Evolutionary conservation across 2,888 invertebrate species (phyloP), one percentile per base, ranked within the genome.

Genomic region (Gymnocheta viridis): DNA sequence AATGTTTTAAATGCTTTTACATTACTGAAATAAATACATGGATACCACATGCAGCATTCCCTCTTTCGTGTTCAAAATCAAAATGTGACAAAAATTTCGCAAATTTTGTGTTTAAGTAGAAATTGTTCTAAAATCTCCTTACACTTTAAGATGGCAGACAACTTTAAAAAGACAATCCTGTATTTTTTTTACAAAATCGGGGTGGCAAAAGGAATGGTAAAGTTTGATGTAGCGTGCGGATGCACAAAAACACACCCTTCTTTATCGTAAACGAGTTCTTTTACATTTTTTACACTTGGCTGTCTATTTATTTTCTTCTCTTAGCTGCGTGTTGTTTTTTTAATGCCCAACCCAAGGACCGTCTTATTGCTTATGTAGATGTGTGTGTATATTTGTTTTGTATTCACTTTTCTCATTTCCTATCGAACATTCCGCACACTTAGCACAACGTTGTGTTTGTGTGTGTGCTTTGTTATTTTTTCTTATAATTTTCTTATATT

Each of bases 91-190:
- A n/a, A n/a, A n/a, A n/a, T 54, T 14, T 32, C 4, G 27, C 54
- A 69, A 67, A n/a, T 56, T 17, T 27, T 49, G 10, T 41, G 12
- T 27, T 38, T 49, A 19, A 32, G 44, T 2, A 32, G 17, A 76
- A 54, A 66, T 38, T 47, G 0, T 38, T 27, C 12, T 27, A 10
- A 60, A 67, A 27, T 49, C 9, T 49, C 7, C 17, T 27, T 17
- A 10, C 2, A 35, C 82, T 82, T 64, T 67, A 79, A 81, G 80
- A 72, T 86, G 74, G 29, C 69, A 79, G 72, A 22, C 58, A 29
- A 82, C 87, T 87, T 73, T 69, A 70, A 69, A 64, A 69, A 58
- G 49, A 51, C 24, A 64, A 56, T 12, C 81, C 86, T 86, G 87
- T 87, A 87, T 85, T 49, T 83, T 85, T 27, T 56, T 54, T 4